Evolutionary conservation across 2,113 vertebrate species (phyloP).

Genomic region (Bos javanicus): DNA sequence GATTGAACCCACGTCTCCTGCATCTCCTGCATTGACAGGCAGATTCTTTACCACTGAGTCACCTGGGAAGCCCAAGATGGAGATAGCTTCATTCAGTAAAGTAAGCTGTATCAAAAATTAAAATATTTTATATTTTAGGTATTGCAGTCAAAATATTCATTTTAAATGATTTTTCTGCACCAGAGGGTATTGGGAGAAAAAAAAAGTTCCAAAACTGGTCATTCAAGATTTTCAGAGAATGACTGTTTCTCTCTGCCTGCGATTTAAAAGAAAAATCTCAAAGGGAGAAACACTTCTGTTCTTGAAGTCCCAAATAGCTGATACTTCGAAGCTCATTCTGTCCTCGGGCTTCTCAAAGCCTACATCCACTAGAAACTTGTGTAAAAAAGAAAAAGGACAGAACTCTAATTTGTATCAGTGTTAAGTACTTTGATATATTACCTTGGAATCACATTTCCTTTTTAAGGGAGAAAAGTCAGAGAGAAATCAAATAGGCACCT

Average conservation of each 20-base stretch:
- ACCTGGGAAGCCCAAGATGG: neutral
- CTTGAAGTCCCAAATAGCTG: neutral
- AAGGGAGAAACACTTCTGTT: neutral
- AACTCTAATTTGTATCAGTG: slow-evolving; percentile 45
- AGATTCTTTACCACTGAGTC: neutral
- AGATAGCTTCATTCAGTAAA: neutral
- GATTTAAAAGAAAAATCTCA: neutral
- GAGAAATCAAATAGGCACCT: slow-evolving; percentile 23
- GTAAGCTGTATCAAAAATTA: neutral
- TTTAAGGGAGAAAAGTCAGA: slow-evolving; percentile 31
- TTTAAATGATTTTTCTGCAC: neutral
- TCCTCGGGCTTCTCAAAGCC: neutral
- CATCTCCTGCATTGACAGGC: neutral
- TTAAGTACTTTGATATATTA: slow-evolving; percentile 53
- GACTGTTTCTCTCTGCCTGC: neutral
- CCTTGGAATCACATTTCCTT: slow-evolving; percentile 23
- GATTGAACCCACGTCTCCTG: neutral
- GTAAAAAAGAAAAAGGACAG: neutral
- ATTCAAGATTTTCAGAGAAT: neutral
- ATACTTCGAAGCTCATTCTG: neutral
- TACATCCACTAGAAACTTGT: neutral
- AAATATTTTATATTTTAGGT: neutral
- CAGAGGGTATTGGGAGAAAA: neutral
- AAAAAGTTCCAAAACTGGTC: neutral
- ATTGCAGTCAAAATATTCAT: neutral